Evolutionary conservation across 2,113 vertebrate genomes (phyloP), one percentile per base, ranked within the genome.

Genomic region (Corydoras sp.): DNA sequence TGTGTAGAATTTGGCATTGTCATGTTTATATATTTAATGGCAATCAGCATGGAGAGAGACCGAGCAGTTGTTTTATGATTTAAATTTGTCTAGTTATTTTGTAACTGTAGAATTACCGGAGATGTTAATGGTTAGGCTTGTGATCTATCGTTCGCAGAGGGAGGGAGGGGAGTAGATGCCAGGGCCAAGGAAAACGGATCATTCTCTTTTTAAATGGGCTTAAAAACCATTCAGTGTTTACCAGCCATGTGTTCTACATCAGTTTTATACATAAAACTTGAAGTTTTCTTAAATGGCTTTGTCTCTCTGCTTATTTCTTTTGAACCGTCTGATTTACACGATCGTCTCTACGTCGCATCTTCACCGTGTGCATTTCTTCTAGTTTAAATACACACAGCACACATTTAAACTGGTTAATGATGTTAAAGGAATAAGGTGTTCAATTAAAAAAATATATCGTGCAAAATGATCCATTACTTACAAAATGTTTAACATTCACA

Each of bases 261-360:
- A 83, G 82, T 93, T 94, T 92, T 93, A 90, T 93, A 93, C 88
- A 87, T 88, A 73, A 79, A 83, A 88, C 83, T 43, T 43, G 35
- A 43, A 43, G 35, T 83, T 86, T 92, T 91, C 91, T 66, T 73
- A 70, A 63, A 48, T 58, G 5, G 62, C 15, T 15, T 24, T 63
- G 54, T 51, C 7, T 76, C 62, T 74, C 35, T 74, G 54, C 51
- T 62, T 49, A 30, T 69, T 72, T 75, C 1, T 30, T 43, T 11
- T 49, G 35, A 43, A 43, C 35, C 7, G 35, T 43, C 0, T 43
- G 35, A 43, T 5, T 5, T 43, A 43, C 7, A 5, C 3, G 35
- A 43, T 43, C 7, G 35, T 43, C 35, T 43, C 35, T 43, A 6
- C 6, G 35, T 43, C 7, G 35, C 35, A 43, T 43, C 35, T 4